Percentiles rank a stretch among this genome's conserved stretches.
Conservation (phyloP, 2,888 invertebrate species). For the Lepidochrysops patricia region DNA sequence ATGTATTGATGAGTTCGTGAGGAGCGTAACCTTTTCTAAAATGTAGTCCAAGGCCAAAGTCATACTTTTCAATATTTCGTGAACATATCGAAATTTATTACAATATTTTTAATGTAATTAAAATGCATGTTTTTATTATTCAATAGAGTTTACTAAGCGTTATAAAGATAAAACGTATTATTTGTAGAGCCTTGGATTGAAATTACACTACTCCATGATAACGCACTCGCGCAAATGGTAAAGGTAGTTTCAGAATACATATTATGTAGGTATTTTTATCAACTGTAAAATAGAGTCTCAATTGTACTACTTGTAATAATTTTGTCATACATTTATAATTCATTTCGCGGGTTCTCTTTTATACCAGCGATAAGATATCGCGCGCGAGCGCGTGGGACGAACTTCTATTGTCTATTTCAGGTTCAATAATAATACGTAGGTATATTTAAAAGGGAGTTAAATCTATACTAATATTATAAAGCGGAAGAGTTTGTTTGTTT, state of each 20-base stretch:
- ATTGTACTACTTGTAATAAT: no score
- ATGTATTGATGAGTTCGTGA: not conserved
- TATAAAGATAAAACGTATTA: not conserved
- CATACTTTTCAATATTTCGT: not conserved
- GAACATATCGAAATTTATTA: not conserved
- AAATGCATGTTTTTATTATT: not conserved
- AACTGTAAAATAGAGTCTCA: no score
- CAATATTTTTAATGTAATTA: no score
- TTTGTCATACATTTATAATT: no score
- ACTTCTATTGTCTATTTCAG: no score
- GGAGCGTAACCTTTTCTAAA: slow-evolving; percentile 6
- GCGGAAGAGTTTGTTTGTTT: no score
- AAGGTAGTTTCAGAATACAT: not conserved
- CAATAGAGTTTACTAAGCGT: not conserved
- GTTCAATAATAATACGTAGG: no score
- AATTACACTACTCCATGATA: not conserved
- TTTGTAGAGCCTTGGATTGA: not conserved
- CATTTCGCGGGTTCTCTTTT: no score
- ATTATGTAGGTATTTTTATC: not conserved
- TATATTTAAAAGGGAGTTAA: no score
- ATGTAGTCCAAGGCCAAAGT: slow-evolving; percentile 7
- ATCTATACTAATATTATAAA: no score
- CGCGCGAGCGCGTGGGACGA: no score
- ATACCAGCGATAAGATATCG: no score
- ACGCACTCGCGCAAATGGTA: not conserved